Evolutionary conservation across 2,113 vertebrate genomes (phyloP).

Genomic region (Paracanthobrama guichenoti): DNA sequence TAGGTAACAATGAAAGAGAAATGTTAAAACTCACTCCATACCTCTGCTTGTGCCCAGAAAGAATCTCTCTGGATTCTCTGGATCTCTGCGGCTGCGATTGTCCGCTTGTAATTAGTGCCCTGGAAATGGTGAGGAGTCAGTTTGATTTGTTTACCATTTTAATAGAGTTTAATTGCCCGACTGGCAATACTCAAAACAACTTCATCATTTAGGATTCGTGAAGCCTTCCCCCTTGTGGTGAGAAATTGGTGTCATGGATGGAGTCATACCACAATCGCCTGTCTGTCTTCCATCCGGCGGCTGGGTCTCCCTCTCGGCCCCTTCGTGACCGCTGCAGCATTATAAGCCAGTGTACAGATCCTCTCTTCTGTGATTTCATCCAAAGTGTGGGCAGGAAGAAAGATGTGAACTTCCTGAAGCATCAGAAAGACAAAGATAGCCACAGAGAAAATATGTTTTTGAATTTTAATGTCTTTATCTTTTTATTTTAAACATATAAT

Average conservation of each 20-base stretch:
- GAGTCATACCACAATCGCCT: conserved; percentile 57
- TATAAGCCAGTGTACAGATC: conserved; percentile 42
- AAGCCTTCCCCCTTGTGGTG: conserved; percentile 17
- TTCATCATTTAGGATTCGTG: background rate
- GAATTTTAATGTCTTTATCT: background rate
- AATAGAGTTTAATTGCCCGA: background rate
- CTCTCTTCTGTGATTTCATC: conserved; percentile 57
- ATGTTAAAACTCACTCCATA: conserved; percentile 34
- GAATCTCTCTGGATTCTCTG: conserved; percentile 65
- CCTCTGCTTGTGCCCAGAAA: conserved; percentile 74
- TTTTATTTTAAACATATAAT: background rate
- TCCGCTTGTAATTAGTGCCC: conserved; percentile 75
- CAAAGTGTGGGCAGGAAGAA: conserved; percentile 51
- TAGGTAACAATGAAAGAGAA: background rate
- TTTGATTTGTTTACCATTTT: background rate
- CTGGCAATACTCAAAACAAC: background rate
- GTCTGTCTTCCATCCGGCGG: conserved; percentile 9
- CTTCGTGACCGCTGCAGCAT: conserved; percentile 23
- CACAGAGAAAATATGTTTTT: background rate
- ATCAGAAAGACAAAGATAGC: background rate
- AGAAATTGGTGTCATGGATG: background rate
- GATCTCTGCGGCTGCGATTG: conserved; percentile 69
- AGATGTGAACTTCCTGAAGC: conserved; percentile 58
- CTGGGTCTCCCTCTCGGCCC: conserved; percentile 18
- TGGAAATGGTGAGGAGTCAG: conserved; percentile 39